Base-by-base conservation (phyloP, 2,888 invertebrate species). In the Limenitis camilla region DNA sequence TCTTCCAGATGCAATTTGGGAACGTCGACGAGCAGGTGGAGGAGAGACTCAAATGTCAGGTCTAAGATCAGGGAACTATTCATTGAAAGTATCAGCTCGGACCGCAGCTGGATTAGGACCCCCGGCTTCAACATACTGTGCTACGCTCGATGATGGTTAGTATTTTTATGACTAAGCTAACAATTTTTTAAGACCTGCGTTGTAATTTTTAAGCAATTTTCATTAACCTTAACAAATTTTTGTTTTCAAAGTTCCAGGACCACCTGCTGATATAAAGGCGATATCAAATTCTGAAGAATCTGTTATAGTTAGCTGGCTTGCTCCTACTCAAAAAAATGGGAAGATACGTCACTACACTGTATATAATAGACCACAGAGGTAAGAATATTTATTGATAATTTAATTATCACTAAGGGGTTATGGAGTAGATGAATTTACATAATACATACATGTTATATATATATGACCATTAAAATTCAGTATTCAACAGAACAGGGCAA, bases 41-140 rank as follows among this genome's bases (percentile, higher is more conserved):
- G 86, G 90, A 64, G 94, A 94, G 76, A 91, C 92, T 2, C 78
- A 94, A 59, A 92, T 92, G 68, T 90, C 92, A 0, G 81, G 96
- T 55, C 90, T 91, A 64, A 93, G 94, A 67, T 94, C 92, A 61
- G 93, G 95, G 30, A 96, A 96, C 86, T 96, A 96, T 82, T 94
- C 94, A 52, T 87, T 96, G 53, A 88, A 92, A 61, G 92, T 95
- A 6, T 82, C 94, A 65, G 96, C 95, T 4, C 92, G 92, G 64
- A 96, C 95, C 0, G 90, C 92, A 19, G 94, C 93, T n/a, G 96
- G 96, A 1, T 92, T 94, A 64, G 96, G 96, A 0, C 90, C 93
- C 11, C 90, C 93, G 27, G 84, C 93, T 48, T 92, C 93, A 61
- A 77, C 88, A 38, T 90, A 90, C 76, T 95, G 96, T 74, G 85